These are phyloP conservation scores for Aphyosemion australe DNA, from an alignment of 2,113 vertebrate species.

Conservation along the genomic window DNA sequence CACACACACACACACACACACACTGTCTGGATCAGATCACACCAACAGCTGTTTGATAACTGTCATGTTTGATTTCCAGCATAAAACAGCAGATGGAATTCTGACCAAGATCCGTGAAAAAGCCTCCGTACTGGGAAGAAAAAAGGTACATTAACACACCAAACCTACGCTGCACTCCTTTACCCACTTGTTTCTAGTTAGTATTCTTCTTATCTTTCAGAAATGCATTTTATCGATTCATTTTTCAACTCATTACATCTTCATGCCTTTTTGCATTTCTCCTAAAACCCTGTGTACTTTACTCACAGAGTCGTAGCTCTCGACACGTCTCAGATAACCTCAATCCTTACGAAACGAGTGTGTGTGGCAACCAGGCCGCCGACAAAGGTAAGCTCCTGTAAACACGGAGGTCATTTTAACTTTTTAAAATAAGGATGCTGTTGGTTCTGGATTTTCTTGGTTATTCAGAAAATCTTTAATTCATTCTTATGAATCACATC, in stretches of 20 bases:
- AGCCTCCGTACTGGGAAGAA: constrained; percentile 79
- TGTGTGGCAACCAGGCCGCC: background rate
- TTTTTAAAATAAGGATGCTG: no score
- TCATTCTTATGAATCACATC: no score
- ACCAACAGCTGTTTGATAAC: constrained; percentile 28
- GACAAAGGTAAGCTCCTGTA: constrained; percentile 33
- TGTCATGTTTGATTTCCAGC: constrained; percentile 89
- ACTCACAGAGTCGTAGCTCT: background rate
- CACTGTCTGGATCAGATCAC: no score
- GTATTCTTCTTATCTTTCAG: no score
- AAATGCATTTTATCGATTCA: no score
- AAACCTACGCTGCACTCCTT: no score
- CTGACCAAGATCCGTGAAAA: constrained; percentile 59
- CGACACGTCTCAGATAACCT: constrained; percentile 1
- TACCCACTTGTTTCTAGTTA: no score
- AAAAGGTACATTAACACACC: constrained; percentile 85
- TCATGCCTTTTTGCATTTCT: background rate
- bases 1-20: no score
- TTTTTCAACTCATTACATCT: no score
- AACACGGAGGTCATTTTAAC: no score
- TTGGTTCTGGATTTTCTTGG: no score
- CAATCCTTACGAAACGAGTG: constrained; percentile 61
- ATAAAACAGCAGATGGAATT: constrained; percentile 82
- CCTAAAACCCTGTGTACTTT: constrained; percentile 8
- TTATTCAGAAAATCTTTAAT: no score